A percentile compares a stretch with the other conserved stretches of the same genome.
These are phyloP conservation scores for Pungitius pungitius DNA, from an alignment of 2,113 vertebrate species.

Conservation along the genomic window DNA sequence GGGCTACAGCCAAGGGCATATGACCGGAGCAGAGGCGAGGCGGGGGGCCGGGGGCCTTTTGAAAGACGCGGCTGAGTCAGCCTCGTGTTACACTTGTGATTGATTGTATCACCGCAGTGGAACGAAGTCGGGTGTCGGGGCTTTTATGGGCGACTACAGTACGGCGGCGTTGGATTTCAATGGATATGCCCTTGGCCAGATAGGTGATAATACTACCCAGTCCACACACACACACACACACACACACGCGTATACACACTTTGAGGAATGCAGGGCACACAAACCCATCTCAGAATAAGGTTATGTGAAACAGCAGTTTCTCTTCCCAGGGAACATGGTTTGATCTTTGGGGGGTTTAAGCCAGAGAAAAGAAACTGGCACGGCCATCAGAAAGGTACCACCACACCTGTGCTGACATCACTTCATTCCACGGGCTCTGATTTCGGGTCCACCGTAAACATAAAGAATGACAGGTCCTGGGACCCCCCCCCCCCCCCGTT, in stretches of 20 bases:
- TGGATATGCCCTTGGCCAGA: constrained; percentile 72
- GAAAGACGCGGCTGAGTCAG: constrained; percentile 38
- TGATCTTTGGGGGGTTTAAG: background rate
- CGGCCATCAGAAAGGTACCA: constrained; percentile 32
- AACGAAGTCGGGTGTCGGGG: constrained; percentile 71
- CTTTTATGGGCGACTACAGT: constrained; percentile 65
- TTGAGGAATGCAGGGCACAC: background rate
- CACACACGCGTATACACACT: constrained; percentile 10
- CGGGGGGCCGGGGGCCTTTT: constrained; percentile 1
- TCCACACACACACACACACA: constrained; percentile 2
- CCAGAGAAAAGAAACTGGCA: constrained; percentile 24
- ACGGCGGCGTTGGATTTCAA: constrained; percentile 72
- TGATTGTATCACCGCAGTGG: constrained; percentile 75
- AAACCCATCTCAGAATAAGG: background rate
- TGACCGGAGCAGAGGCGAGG: constrained; percentile 23
- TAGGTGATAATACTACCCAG: constrained; percentile 56
- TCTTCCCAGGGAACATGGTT: background rate
- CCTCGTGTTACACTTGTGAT: constrained; percentile 64
- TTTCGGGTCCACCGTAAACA: constrained; percentile 47
- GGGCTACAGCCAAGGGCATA: background rate
- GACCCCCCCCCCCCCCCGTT: background rate
- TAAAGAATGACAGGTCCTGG: constrained; percentile 7
- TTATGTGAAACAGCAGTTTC: background rate
- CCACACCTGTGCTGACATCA: constrained; percentile 76
- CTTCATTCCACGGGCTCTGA: constrained; percentile 62